These are phyloP conservation scores for Typhlichthys subterraneus DNA, from an alignment of 2,797 vertebrate species.

Conservation along the genomic window DNA sequence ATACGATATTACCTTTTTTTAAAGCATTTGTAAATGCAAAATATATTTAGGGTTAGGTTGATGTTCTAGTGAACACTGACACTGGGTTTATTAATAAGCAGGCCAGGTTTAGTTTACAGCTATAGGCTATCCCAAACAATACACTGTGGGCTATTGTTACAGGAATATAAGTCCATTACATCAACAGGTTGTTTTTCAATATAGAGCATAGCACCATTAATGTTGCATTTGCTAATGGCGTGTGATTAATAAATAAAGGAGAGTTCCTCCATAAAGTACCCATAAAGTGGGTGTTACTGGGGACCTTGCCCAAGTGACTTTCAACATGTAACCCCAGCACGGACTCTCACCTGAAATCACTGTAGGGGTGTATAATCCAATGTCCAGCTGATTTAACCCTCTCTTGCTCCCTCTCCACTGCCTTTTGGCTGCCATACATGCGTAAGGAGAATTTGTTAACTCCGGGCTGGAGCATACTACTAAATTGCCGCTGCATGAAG, in stretches of 20 bases:
- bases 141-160: constrained; percentile 17
- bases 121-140: constrained; percentile 43
- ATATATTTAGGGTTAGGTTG: constrained; percentile 1
- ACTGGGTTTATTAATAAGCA: constrained; percentile 43
- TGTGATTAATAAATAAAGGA: constrained; percentile 2
- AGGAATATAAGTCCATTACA: constrained; percentile 45
- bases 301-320: constrained; percentile 47
- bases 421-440: constrained; percentile 98
- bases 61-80: neutral
- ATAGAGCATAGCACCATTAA: constrained; percentile 13
- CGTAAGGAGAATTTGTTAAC: constrained; percentile 99
- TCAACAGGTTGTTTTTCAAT: constrained; percentile 68
- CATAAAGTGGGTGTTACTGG: constrained; percentile 49
- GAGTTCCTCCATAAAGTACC: constrained; percentile 30
- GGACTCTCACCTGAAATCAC: constrained; percentile 92
- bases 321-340: constrained; percentile 37
- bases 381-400: constrained; percentile 95
- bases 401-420: constrained; percentile 93
- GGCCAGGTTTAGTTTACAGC: constrained; percentile 52
- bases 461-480: constrained; percentile 95
- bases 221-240: neutral
- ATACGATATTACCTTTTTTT: neutral
- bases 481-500: constrained; percentile 97
- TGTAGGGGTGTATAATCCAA: constrained; percentile 99
- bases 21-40: no score